Conservation (phyloP, 2,888 invertebrate genomes). For the Lochmaea capreae region DNA sequence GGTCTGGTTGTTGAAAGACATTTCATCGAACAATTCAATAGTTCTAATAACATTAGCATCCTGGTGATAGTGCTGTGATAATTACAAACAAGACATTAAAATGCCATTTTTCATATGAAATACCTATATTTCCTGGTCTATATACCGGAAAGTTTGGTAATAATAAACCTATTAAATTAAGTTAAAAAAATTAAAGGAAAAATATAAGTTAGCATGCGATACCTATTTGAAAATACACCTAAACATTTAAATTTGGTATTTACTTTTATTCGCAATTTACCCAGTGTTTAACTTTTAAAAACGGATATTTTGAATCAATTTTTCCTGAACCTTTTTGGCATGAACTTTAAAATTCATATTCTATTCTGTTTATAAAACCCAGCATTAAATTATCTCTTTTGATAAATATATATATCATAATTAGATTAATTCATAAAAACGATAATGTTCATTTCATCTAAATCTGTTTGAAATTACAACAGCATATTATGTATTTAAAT, state of each 20-base stretch:
- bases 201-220: neutral
- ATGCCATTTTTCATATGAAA: neutral
- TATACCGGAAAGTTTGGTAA: no score
- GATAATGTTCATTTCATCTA: neutral
- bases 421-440: neutral
- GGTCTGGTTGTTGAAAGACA: neutral
- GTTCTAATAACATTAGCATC: neutral
- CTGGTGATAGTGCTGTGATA: constrained; percentile 36
- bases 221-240: neutral
- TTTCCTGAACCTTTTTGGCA: neutral
- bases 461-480: constrained; percentile 7
- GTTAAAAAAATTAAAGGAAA: neutral
- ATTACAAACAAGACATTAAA: constrained; percentile 22
- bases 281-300: neutral
- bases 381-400: no score
- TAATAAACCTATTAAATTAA: no score
- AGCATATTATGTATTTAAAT: neutral
- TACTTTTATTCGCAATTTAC: neutral
- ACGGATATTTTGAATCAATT: neutral
- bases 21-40: neutral
- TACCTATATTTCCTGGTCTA: no score
- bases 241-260: neutral
- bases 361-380: neutral
- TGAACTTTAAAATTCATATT: neutral
- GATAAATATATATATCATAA: neutral